Conservation (phyloP, 2,888 invertebrate species). For the Chorisops tibialis region DNA sequence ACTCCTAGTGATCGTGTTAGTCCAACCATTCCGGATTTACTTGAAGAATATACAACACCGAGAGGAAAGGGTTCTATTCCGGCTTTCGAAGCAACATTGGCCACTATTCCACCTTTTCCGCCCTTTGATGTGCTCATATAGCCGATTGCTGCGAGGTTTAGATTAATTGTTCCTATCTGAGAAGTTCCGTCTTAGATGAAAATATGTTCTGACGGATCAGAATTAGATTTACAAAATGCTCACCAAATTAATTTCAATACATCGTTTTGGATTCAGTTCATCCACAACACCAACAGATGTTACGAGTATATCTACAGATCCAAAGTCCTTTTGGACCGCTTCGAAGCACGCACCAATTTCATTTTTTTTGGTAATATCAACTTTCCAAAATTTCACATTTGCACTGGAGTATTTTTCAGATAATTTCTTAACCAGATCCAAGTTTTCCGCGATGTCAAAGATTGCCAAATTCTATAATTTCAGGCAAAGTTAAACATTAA, state of each 20-base stretch:
- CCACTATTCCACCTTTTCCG: constrained; percentile 46
- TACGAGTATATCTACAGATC: constrained; percentile 46
- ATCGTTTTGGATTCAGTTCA: constrained; percentile 46
- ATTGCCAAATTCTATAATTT: constrained; percentile 46
- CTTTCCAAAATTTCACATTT: constrained; percentile 42
- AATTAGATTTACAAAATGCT: constrained; percentile 3
- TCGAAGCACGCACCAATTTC: constrained; percentile 43
- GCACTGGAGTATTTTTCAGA: constrained; percentile 40
- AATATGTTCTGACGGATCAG: no score
- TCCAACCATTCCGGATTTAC: constrained; percentile 48
- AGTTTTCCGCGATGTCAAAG: constrained; percentile 45
- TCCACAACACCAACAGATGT: constrained; percentile 46
- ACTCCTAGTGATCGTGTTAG: constrained; percentile 47
- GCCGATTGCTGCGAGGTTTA: constrained; percentile 43
- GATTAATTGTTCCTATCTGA: constrained; percentile 45
- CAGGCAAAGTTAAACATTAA: no score
- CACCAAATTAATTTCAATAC: constrained; percentile 48
- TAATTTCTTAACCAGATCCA: constrained; percentile 44
- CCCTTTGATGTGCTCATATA: constrained; percentile 47
- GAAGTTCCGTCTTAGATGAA: no score
- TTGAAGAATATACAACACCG: constrained; percentile 45
- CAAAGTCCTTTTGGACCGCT: constrained; percentile 40
- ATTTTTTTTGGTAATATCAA: constrained; percentile 41
- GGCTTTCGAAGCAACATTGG: constrained; percentile 47
- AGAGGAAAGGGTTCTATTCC: constrained; percentile 46